Evolutionary conservation across 2,888 invertebrate species (phyloP).

Genomic region (Smittia aterrima): DNA sequence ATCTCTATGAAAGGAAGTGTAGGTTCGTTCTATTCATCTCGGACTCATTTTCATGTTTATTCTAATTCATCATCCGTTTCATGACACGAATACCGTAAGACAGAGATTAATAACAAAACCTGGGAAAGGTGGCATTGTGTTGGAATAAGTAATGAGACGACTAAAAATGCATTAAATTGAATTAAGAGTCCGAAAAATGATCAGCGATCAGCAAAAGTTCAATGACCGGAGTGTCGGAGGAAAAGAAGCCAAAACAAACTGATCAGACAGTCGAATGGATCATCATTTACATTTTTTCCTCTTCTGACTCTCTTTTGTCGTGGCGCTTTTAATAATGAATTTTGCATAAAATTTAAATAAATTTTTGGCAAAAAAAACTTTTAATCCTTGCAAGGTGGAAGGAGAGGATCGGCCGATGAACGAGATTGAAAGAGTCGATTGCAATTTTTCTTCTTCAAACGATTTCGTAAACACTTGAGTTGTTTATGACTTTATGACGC

Average conservation of each 20-base stretch:
- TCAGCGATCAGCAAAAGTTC: not conserved
- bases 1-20: not conserved
- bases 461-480: too few species aligned
- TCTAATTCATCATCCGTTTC: not conserved
- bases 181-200: not conserved
- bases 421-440: too few species aligned
- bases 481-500: too few species aligned
- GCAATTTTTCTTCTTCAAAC: too few species aligned
- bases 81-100: not conserved
- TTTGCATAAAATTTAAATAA: too few species aligned
- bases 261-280: not conserved
- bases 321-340: too few species aligned
- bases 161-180: slow-evolving; percentile 11
- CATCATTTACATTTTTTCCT: not conserved
- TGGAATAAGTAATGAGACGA: not conserved
- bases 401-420: too few species aligned
- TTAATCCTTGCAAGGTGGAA: too few species aligned
- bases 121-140: not conserved
- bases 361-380: too few species aligned
- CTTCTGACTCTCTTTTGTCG: too few species aligned
- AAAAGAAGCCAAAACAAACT: not conserved
- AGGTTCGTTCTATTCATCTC: not conserved
- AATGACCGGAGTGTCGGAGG: not conserved
- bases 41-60: not conserved
- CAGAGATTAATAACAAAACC: not conserved